Evolutionary conservation across 2,113 vertebrate genomes (phyloP).

Genomic region (Melanostigma gelatinosum): DNA sequence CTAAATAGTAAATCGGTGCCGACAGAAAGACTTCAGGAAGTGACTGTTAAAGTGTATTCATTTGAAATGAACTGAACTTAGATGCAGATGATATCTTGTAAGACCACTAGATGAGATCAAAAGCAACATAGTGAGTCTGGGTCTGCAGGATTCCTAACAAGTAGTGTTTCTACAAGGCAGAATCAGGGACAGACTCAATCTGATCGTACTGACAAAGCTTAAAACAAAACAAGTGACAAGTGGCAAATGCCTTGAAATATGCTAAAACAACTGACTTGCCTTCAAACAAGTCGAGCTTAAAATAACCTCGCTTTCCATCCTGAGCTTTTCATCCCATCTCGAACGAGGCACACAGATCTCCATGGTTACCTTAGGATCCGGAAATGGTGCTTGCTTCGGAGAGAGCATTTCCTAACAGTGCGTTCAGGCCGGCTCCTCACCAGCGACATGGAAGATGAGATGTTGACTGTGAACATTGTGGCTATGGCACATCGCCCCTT

Average conservation of each 20-base stretch:
- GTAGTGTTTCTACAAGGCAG: background rate
- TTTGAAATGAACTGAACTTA: slow-evolving; percentile 11
- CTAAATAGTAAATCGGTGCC: slow-evolving; percentile 21
- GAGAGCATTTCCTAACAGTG: slow-evolving; percentile 68
- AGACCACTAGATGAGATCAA: slow-evolving; percentile 10
- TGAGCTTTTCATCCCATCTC: slow-evolving; percentile 53
- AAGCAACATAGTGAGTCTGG: background rate
- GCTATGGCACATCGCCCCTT: slow-evolving; percentile 26
- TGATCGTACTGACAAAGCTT: background rate
- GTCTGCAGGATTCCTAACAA: background rate
- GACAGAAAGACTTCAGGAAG: slow-evolving; percentile 9
- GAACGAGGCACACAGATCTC: slow-evolving; percentile 52
- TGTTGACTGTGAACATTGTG: slow-evolving; percentile 85
- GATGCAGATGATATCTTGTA: slow-evolving; percentile 2
- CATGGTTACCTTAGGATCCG: slow-evolving; percentile 77
- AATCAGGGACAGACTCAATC: slow-evolving; percentile 17
- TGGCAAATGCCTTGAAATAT: slow-evolving; percentile 37
- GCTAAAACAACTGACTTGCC: slow-evolving; percentile 35
- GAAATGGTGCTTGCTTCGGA: slow-evolving; percentile 68
- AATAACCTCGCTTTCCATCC: slow-evolving; percentile 61
- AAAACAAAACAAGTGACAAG: slow-evolving; percentile 8
- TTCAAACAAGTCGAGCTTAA: slow-evolving; percentile 51
- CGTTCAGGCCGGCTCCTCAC: slow-evolving; percentile 67
- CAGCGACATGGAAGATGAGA: slow-evolving; percentile 84
- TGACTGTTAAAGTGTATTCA: slow-evolving; percentile 3